phyloP scores from a whole-genome alignment of 2,888 invertebrate genomes.

The Dryomyza anilis region DNA sequence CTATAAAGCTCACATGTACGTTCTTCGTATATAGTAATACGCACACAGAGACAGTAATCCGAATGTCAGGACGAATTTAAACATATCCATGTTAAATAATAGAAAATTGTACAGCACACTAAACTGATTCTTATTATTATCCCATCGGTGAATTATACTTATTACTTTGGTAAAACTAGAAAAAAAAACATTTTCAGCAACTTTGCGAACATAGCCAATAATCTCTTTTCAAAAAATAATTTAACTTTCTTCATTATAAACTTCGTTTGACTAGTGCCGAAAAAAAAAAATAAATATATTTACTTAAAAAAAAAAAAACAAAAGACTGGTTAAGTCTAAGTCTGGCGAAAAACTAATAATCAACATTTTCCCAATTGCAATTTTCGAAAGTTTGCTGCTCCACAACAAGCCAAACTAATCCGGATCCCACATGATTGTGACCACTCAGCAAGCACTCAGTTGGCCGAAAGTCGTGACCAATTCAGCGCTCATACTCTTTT shows the following conservation, averaged over 20 bases:
- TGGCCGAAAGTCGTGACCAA: background rate
- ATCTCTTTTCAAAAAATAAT: slow-evolving; percentile 35
- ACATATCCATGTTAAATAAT: too few species aligned
- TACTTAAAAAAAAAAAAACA: too few species aligned
- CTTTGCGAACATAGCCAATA: slow-evolving; percentile 5
- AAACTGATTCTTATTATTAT: too few species aligned
- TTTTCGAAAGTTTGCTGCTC: slow-evolving; percentile 29
- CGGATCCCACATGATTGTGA: slow-evolving; percentile 19
- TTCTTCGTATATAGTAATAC: too few species aligned
- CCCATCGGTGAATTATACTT: too few species aligned
- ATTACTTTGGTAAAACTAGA: background rate
- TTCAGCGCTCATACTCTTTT: background rate
- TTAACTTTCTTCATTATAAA: slow-evolving; percentile 44
- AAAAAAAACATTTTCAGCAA: background rate
- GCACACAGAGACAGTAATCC: background rate
- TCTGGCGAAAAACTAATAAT: slow-evolving; percentile 34
- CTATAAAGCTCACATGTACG: too few species aligned
- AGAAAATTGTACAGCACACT: too few species aligned
- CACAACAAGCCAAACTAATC: slow-evolving; percentile 13
- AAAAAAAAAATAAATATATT: slow-evolving; percentile 8
- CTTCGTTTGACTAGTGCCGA: slow-evolving; percentile 34
- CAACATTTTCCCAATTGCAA: slow-evolving; percentile 36
- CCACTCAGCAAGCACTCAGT: slow-evolving; percentile 10
- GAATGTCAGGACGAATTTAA: background rate
- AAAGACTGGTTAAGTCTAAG: background rate